Conservation (phyloP, 2,888 invertebrate species). For the Drosophila kanekoi region DNA sequence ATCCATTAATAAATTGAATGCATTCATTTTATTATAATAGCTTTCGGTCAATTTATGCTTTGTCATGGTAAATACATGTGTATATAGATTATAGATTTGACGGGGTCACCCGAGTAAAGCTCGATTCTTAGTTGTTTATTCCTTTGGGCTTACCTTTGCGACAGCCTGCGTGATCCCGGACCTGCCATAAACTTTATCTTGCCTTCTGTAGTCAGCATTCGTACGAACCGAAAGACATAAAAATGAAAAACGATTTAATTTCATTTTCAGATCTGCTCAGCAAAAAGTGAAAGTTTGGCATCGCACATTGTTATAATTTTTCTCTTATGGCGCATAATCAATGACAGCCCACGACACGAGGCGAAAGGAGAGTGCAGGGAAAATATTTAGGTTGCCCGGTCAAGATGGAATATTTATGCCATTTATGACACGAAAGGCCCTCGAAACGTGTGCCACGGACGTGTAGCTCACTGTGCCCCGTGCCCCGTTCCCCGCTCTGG, state of each 20-base stretch:
- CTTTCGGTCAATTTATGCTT: not conserved
- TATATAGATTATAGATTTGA: not conserved
- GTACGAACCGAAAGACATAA: constrained; percentile 40
- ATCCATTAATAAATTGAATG: constrained; percentile 29
- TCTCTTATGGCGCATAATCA: constrained; percentile 41
- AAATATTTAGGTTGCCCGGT: constrained; percentile 77
- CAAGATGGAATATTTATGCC: constrained; percentile 80
- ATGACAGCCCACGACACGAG: constrained; percentile 20
- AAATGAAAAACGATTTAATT: constrained; percentile 79
- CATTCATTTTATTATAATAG: constrained; percentile 35
- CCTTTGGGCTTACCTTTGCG: not conserved
- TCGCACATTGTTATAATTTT: constrained; percentile 71
- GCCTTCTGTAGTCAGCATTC: constrained; percentile 19
- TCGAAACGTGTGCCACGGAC: constrained; percentile 74
- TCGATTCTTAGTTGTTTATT: constrained; percentile 12
- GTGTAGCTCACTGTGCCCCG: constrained; percentile 19
- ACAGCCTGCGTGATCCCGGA: constrained; percentile 38
- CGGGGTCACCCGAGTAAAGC: not conserved
- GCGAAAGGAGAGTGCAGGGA: constrained; percentile 19
- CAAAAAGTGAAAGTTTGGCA: constrained; percentile 70
- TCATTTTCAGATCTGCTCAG: constrained; percentile 60
- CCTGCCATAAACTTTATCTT: constrained; percentile 47
- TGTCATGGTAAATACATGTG: not conserved
- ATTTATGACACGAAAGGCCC: constrained; percentile 80
- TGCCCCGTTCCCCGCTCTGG: constrained; percentile 7